phyloP scores from a whole-genome alignment of 2,113 vertebrate genomes.

The Trachemys scripta region DNA sequence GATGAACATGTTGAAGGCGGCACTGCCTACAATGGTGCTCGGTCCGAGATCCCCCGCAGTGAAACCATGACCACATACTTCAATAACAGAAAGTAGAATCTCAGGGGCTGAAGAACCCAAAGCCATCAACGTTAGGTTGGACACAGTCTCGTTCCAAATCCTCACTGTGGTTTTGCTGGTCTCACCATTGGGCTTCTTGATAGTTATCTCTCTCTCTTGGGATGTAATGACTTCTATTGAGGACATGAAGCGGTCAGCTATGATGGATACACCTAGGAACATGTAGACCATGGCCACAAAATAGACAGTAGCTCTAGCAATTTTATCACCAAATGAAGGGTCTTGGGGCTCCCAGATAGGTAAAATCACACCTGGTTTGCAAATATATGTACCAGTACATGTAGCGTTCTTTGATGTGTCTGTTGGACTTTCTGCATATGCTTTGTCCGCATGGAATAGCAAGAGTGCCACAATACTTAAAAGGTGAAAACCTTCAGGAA shows the following conservation, averaged over 20 bases:
- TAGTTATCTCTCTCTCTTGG: constrained; percentile 93
- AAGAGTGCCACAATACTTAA: constrained; percentile 79
- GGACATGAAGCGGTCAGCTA: constrained; percentile 98
- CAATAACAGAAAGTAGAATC: constrained; percentile 95
- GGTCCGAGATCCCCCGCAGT: constrained; percentile 92
- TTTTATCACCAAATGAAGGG: constrained; percentile 89
- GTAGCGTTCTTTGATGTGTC: background rate
- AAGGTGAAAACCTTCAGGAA: constrained; percentile 68
- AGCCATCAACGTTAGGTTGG: constrained; percentile 97
- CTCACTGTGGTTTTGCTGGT: constrained; percentile 93
- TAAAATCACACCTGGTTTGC: constrained; percentile 92
- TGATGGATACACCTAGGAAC: constrained; percentile 98
- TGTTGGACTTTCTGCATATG: constrained; percentile 16
- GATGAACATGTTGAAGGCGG: constrained; percentile 99
- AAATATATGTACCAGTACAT: constrained; percentile 85
- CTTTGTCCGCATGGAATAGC: constrained; percentile 58
- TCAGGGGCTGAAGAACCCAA: constrained; percentile 96
- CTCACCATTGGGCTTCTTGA: constrained; percentile 94
- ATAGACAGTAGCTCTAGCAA: constrained; percentile 94
- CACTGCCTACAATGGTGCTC: constrained; percentile 98
- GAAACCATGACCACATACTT: constrained; percentile 96
- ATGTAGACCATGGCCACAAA: constrained; percentile 94
- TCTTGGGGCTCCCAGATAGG: constrained; percentile 91
- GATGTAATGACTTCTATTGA: constrained; percentile 99
- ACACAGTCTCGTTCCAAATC: constrained; percentile 98